Base-by-base conservation (phyloP, 2,113 vertebrate genomes). In the Perca fluviatilis region DNA sequence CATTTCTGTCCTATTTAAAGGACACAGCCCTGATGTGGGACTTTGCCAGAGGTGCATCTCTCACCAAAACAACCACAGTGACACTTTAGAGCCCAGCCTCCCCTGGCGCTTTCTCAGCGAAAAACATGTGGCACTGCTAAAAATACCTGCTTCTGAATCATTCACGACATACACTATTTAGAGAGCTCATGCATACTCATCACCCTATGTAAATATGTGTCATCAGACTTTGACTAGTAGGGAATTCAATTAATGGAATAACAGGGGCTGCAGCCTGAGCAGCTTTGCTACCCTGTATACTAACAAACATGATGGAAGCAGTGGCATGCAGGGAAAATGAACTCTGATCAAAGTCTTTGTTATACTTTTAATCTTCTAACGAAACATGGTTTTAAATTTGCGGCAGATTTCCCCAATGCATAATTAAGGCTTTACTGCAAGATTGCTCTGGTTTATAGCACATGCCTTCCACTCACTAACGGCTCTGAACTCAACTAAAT, bases 101-200 rank as follows among this genome's bases (percentile, higher is more conserved):
- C 60, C n/a, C 14, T 0, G 33, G 43, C 9, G 1, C 67, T 54
- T 70, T 60, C 66, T 67, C 57, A 70, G 68, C 43, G 46, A 66
- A 77, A 86, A 80, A 86, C 21, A 80, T 65, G 81, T 76, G 79
- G 78, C 71, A 23, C 74, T 78, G 16, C 86, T 89, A 88, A 88
- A 92, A 89, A 91, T 91, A 91, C 64, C 77, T 76, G 53, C 75
- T 81, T 86, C 66, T 88, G 79, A 90, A 85, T 89, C 60, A 77
- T 87, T 89, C 71, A 90, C 54, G 5, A 75, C 86, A 82, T 77
- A 63, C 80, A 70, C 84, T 73, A 74, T 87, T 86, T 77, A 83
- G 70, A 73, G 75, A 64, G 58, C 86, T 87, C 74, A 87, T 89
- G 74, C 87, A 89, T 87, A 89, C 61, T 63, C 79, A 87, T 87